Base-by-base conservation (phyloP, 2,888 invertebrate genomes). In the Tiphia femorata region DNA sequence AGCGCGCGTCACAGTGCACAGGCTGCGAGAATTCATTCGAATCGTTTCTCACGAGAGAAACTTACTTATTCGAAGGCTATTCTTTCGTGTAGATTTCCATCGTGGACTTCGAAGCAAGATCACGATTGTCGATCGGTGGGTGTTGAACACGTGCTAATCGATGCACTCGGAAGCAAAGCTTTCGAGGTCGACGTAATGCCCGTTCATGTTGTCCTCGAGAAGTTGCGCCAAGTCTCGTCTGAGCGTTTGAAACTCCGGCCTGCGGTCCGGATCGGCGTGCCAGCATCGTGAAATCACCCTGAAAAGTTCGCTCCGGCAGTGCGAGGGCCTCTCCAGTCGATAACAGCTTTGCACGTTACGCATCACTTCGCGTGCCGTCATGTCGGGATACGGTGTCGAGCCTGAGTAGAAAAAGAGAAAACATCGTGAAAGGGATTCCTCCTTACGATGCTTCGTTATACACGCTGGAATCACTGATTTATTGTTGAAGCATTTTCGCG, bases 321-420 rank as follows among this genome's bases (percentile, higher is more conserved):
- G 93, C 51, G 90, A 88, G 1, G 94, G 94, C 47, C 92, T 86
- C 75, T 93, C 92, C 52, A 94, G 88, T 0, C 93, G 87, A 79
- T 92, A 89, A 19, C 94, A 94, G 70, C 90, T 91, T 17, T 92
- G 89, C 42, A 94, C 92, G 29, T 90, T 89, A 6, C 92, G 87
- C 80, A 94, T 88, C n/a, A 94, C 94, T 78, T 94, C 93, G 7
- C 93, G 88, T 0, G 93, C 93, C 0, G 92, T 91, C 88, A 94
- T 90, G 56, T 91, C 90, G n/a, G 93, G 92, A 84, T 94, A 94
- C 2, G 94, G 94, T 76, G 93, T 93, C 44, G 92, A 92, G 51
- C 94, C 94, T 94, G n/a, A n/a, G n/a, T n/a, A n/a, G n/a, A n/a
- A n/a, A n/a, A n/a, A n/a, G n/a, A n/a, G n/a, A n/a, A 83, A 7